Conservation (phyloP, 2,797 vertebrate genomes). For the Podarcis siculus region DNA sequence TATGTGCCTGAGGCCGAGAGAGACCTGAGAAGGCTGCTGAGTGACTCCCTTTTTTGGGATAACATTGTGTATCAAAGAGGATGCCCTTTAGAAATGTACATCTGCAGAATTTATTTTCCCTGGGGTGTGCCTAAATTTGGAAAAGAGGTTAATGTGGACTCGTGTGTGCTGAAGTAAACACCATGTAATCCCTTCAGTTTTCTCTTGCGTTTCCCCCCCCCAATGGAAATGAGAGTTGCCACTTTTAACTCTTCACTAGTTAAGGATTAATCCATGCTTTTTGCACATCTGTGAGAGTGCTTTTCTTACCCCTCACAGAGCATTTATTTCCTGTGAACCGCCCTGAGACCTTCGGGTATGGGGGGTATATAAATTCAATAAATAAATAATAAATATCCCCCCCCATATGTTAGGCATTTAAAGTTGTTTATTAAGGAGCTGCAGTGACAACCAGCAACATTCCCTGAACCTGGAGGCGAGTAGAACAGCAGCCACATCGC, state of each 20-base stretch:
- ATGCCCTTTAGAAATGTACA: conserved; percentile 21
- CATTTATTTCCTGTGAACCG: background rate
- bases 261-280: background rate
- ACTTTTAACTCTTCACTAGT: background rate
- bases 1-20: background rate
- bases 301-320: background rate
- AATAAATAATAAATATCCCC: no score
- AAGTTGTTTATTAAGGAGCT: no score
- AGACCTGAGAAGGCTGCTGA: background rate
- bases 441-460: no score
- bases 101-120: conserved; percentile 16
- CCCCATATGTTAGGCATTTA: no score
- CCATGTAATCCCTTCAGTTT: background rate
- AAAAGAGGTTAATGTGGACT: conserved; percentile 16
- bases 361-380: background rate
- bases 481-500: no score
- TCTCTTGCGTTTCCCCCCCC: background rate
- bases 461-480: no score
- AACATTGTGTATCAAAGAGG: background rate
- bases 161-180: conserved; percentile 23
- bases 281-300: background rate
- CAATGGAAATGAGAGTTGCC: background rate
- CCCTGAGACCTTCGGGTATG: background rate
- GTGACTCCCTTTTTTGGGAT: background rate
- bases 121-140: conserved; percentile 15